Evolutionary conservation across 2,888 invertebrate species (phyloP).

Genomic region (Marasmarcha lunaedactyla): DNA sequence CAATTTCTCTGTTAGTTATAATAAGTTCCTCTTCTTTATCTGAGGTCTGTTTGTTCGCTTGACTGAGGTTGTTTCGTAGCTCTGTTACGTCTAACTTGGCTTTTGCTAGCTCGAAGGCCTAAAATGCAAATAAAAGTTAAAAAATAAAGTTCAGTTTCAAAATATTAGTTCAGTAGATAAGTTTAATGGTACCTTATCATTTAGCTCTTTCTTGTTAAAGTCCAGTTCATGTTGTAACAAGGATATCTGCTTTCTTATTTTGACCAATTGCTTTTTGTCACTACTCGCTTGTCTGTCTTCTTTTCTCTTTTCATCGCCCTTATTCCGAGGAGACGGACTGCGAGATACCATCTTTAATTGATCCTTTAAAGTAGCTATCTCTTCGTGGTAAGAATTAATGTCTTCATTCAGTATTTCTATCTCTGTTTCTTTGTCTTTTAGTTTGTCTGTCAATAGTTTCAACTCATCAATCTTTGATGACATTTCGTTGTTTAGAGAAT

Average conservation of each 20-base stretch:
- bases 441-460: conserved; percentile 43
- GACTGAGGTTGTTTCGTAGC: conserved; percentile 51
- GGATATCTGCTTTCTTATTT: conserved; percentile 54
- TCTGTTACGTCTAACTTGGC: conserved; percentile 59
- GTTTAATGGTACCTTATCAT: conserved; percentile 55
- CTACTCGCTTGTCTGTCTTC: conserved; percentile 57
- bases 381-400: conserved; percentile 58
- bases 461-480: conserved; percentile 50
- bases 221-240: conserved; percentile 55
- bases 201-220: conserved; percentile 58
- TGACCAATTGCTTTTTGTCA: conserved; percentile 70
- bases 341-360: conserved; percentile 56
- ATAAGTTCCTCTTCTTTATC: conserved; percentile 32
- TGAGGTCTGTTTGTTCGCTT: conserved; percentile 51
- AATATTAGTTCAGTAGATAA: too few relatives aligned
- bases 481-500: conserved; percentile 45
- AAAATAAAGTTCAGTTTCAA: neutral
- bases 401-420: conserved; percentile 67
- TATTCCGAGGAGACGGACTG: conserved; percentile 71
- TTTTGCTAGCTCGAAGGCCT: conserved; percentile 65
- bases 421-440: conserved; percentile 66
- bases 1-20: conserved; percentile 16
- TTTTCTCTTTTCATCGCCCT: conserved; percentile 63
- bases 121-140: conserved; percentile 3
- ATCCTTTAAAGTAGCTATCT: conserved; percentile 54